phyloP scores from a whole-genome alignment of 2,113 vertebrate species.

The Progne subis region DNA sequence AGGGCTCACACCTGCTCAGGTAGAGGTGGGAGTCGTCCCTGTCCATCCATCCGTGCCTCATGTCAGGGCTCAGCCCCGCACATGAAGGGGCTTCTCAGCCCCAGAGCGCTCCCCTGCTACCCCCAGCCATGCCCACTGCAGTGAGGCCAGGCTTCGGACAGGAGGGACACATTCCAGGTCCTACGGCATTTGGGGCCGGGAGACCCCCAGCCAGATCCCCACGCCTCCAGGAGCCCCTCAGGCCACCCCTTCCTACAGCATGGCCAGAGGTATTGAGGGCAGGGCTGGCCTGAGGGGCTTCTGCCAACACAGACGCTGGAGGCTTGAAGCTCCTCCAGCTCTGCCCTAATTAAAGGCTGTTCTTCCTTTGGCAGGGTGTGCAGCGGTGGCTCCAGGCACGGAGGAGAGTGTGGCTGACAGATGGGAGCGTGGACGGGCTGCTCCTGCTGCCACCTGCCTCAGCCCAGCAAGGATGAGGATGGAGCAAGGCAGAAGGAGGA shows the following conservation, averaged over 20 bases:
- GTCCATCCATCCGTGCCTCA: accelerated
- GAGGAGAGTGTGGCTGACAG: background rate
- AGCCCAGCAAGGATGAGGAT: background rate
- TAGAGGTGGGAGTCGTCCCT: background rate
- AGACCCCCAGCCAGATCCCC: background rate
- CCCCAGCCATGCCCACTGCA: background rate
- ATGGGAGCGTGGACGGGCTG: background rate
- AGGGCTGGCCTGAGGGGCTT: background rate
- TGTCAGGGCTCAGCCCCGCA: background rate
- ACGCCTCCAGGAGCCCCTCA: background rate
- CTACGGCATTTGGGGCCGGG: background rate
- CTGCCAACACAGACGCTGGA: background rate
- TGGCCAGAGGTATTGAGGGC: background rate
- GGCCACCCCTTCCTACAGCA: background rate
- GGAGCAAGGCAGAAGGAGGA: background rate
- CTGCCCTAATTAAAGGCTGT: conserved; percentile 40
- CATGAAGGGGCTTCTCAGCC: background rate
- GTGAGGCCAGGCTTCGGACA: background rate
- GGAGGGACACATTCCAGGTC: background rate
- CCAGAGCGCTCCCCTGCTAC: background rate
- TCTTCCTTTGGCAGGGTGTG: conserved; percentile 20
- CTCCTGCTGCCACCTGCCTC: background rate
- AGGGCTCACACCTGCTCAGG: background rate
- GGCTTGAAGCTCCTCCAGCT: background rate
- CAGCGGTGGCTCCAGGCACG: background rate